Base-by-base conservation (phyloP, 2,888 invertebrate genomes). In the Zaprionus obscuricornis region DNA sequence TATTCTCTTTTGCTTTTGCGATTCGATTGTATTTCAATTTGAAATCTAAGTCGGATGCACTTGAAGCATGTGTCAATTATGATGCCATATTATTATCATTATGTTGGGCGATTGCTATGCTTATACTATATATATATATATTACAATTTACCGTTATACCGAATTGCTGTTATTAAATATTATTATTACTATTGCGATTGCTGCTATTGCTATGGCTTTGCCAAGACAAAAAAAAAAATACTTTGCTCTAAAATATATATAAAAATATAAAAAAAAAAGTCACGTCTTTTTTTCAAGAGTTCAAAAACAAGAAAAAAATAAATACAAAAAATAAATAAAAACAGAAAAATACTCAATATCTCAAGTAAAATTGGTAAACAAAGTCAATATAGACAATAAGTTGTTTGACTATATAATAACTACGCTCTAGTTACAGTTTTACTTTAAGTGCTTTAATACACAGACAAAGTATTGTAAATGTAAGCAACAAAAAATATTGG, bases 1-100 rank as follows among this genome's bases (percentile, higher is more conserved):
- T 71, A 71, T 59, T 64, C 64, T 54, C 51, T 17, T 46, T 27
- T 29, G 40, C 37, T 26, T 17, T 20, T 20, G 33, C 31, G 26
- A 42, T 24, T n/a, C 34, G 16, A 8, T 4, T 6, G 24, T 24
- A 24, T 24, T 6, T 4, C 27, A 18, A 40, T 47, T 22, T 18
- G 67, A 56, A 56, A 77, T 81, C 75, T 63, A 51, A 68, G 67
- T 64, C 78, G 81, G 81, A 79, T 78, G 81, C 81, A 78, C 64
- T 66, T 66, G 71, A 64, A 66, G 75, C 78, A 81, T 76, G 75
- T 82, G 79, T 76, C 83, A 76, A 78, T 79, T 79, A 78, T 74
- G 78, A 79, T 74, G 72, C 76, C 74, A 82, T 82, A 72, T 76
- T 63, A 59, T 55, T 66, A 51, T 31, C 43, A 60, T 66, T 66